Conservation (phyloP, 1,140 invertebrate species). For the Penaeus indicus region DNA sequence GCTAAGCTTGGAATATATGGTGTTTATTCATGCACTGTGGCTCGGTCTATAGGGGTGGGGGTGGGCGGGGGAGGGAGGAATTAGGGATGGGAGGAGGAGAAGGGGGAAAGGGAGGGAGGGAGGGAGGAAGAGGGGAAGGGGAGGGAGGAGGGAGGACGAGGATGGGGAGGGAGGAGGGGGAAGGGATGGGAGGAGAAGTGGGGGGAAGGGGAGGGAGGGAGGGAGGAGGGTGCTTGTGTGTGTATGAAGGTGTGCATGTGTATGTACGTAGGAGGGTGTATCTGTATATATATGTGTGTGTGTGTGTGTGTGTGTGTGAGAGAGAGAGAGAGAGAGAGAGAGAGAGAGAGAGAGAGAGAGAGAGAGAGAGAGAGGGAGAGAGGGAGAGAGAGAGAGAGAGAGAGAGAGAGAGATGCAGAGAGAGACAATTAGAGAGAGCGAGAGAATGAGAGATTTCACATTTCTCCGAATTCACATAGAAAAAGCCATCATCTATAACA, state of each 20-base stretch:
- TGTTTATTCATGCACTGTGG: neutral
- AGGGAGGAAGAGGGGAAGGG: neutral
- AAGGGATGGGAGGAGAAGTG: no score
- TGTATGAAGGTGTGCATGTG: slow-evolving; percentile 38
- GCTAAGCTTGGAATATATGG: neutral
- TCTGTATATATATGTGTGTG: slow-evolving; percentile 40
- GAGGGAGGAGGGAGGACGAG: neutral
- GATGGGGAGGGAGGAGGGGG: no score
- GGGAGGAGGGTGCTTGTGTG: slow-evolving; percentile 1
- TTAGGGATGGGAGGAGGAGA: neutral
- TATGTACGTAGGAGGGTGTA: slow-evolving; percentile 32
- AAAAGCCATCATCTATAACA: no score
- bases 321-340: neutral
- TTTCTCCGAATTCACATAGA: no score
- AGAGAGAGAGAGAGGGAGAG: slow-evolving; percentile 19
- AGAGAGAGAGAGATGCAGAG: slow-evolving; percentile 1
- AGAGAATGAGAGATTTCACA: neutral
- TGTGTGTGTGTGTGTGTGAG: slow-evolving; percentile 33
- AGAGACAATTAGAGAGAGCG: neutral
- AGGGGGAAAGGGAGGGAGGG: neutral
- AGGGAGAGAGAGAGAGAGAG: neutral
- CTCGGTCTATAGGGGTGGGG: neutral
- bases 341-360: slow-evolving; percentile 26
- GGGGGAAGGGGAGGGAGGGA: neutral
- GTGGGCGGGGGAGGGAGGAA: neutral